Evolutionary conservation across 2,113 vertebrate genomes (phyloP), one percentile per base, ranked within the genome.

Genomic region (Ageneiosus marmoratus): DNA sequence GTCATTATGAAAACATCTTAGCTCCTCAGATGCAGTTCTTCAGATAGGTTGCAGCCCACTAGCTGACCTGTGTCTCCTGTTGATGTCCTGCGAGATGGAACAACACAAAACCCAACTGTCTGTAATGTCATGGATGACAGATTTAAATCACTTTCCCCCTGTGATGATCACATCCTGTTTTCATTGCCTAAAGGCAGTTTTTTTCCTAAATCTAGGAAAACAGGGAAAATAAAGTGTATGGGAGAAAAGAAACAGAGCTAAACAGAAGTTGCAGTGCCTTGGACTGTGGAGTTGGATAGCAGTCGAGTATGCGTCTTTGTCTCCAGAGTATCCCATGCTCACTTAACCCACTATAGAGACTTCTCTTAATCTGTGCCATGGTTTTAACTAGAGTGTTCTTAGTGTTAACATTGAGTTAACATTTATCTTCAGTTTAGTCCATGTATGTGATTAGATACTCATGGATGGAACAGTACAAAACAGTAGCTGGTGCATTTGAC

Each of bases 51-150:
- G 22, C 75, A 44, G 20, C 53, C 51, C 70, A 56, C 53, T 77
- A 67, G 13, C 73, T 73, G 46, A n/a, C 29, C 63, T 32, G 6
- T 73, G 53, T 69, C 27, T 74, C 53, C 84, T 86, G 80, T 83
- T 79, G 87, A 86, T 77, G 62, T 78, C 63, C 80, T 83, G 87
- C 63, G 56, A 81, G 87, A 77, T 86, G 70, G 55, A 89, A 83
- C 86, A 85, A 82, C 87, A 88, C 13, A 18, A 79, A 70, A 79
- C 60, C 56, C 48, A 79, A 69, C 58, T 51, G 27, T 75, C 50
- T 18, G 20, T n/a, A 50, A 88, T 87, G 86, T 85, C 74, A 73
- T 51, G 89, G 86, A 88, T 53, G 80, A 89, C 90, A 91, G 87
- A 90, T 91, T 90, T 90, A 86, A 81, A 82, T 87, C 53, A 24